Base-by-base conservation (phyloP, 2,797 vertebrate genomes). In the Sebastes itinus region DNA sequence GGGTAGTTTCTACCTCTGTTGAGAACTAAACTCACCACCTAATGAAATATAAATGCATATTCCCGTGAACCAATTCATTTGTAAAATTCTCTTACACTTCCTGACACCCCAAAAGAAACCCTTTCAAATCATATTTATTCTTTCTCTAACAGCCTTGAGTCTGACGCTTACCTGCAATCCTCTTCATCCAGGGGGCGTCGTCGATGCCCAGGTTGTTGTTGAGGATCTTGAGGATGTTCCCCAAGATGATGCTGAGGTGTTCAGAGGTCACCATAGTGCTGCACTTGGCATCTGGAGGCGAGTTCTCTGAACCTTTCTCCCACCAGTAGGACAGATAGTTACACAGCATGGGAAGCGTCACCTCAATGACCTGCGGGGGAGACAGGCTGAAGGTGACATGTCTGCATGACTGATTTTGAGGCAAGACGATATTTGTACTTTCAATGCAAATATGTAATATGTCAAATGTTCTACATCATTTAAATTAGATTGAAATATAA, bases 261-360 rank as follows among this genome's bases (percentile, higher is more conserved):
- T 99, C 97, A 1, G 99, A 99, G 0, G 97, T 98, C 89, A 99
- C 96, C 78, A 94, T 97, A 61, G 98, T 99, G 92, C 98, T 98
- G 95, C 96, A 98, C 28, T 93, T 88, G 16, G 92, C 89, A n/a
- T 88, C 95, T 10, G 84, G 25, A 66, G 95, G 87, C 0, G 94
- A 95, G 87, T 97, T 97, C 87, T 99, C 99, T 0, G 97, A 95
- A 0, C 99, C 98, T 90, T 95, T 96, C 90, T 97, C 97, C 98
- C 98, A 99, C 99, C 99, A 99, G 92, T 98, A 97, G 61, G 98
- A 99, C 72, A 99, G 95, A 80, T 99, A 99, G 94, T 97, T 99
- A 91, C 99, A 99, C 56, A 99, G 95, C 99, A 99, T 98, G 81
- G 99, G 99, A 74, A 99, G 94, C 74, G 97, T 94, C 76, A 99